Conservation (phyloP, 92 coral and sea anemone species). For the Plumapathes pennacea region DNA sequence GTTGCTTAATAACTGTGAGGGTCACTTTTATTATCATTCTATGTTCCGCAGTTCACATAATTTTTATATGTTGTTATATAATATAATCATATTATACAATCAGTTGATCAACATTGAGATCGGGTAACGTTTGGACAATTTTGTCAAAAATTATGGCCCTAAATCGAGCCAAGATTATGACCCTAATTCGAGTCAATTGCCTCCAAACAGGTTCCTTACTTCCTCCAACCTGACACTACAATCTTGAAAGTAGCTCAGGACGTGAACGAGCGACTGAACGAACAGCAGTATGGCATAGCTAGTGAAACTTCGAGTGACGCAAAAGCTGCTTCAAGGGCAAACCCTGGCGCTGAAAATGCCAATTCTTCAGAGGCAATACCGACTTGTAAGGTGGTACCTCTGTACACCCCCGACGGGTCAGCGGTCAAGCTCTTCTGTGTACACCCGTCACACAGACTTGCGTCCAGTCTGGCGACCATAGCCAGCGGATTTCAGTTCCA, state of each 20-base stretch:
- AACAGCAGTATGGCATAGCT: not conserved
- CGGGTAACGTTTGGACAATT: too few relatives aligned
- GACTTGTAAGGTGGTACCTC: slow-evolving; percentile 47
- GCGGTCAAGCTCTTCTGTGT: slow-evolving; percentile 66
- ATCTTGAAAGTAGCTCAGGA: slow-evolving; percentile 45
- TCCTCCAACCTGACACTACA: slow-evolving; percentile 70
- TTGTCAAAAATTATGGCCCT: not conserved
- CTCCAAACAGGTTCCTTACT: slow-evolving; percentile 47
- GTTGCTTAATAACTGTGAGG: too few relatives aligned
- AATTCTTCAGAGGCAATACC: slow-evolving; percentile 1
- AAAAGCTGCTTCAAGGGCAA: not conserved
- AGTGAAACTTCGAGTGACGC: not conserved
- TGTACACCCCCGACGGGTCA: slow-evolving; percentile 53
- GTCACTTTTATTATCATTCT: too few relatives aligned
- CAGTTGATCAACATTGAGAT: too few relatives aligned
- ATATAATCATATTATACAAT: too few relatives aligned
- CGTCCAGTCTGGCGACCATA: slow-evolving; percentile 54
- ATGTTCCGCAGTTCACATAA: too few relatives aligned
- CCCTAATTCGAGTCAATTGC: too few relatives aligned
- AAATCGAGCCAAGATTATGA: not conserved
- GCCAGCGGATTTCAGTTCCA: slow-evolving; percentile 63
- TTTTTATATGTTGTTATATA: too few relatives aligned
- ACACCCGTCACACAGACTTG: slow-evolving; percentile 71
- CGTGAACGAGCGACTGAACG: slow-evolving; percentile 11
- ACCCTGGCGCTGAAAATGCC: not conserved